Base-by-base conservation (phyloP, 2,797 vertebrate species). In the Fistularia commersonii region DNA sequence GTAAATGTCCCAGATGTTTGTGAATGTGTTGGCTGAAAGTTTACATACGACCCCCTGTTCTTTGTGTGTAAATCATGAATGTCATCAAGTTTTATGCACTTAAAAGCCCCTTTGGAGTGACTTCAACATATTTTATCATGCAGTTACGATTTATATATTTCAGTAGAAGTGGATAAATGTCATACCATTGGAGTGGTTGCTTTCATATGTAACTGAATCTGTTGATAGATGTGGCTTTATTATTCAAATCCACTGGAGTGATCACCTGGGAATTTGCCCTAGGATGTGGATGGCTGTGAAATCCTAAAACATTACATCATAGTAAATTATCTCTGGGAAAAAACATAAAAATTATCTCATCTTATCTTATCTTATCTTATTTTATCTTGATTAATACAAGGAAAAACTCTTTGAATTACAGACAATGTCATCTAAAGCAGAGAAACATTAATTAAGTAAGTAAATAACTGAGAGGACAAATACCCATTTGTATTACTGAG, bases 1-100 rank as follows among this genome's bases (percentile, higher is more conserved):
- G 80, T 82, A 83, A 86, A 83, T 72, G 84, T 81, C 77, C 74
- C 66, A 47, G 76, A 79, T 76, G 77, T 80, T 77, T 80, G 78
- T 77, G 72, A 70, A 84, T 60, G 79, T 66, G 66, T 63, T 48
- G 64, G 58, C 47, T 42, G 47, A 56, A 73, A 79, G 74, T 80
- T 81, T 82, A 72, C 76, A 78, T 37, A 71, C 69, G 58, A 57
- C 53, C 52, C 45, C 66, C 68, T 11, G n/a, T 48, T 33, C 46
- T 54, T 61, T 64, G 65, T 67, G 74, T 56, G 63, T 88, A 89
- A 89, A 89, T 88, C 87, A 89, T 64, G 32, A 72, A 72, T 70
- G 79, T 70, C 69, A 43, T 61, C 45, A 40, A 46, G 12, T 51
- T 49, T 53, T 23, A 12, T 32, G 43, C 54, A 32, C 50, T 76